Evolutionary conservation across 2,888 invertebrate species (phyloP).

Genomic region (Sisyra nigra): DNA sequence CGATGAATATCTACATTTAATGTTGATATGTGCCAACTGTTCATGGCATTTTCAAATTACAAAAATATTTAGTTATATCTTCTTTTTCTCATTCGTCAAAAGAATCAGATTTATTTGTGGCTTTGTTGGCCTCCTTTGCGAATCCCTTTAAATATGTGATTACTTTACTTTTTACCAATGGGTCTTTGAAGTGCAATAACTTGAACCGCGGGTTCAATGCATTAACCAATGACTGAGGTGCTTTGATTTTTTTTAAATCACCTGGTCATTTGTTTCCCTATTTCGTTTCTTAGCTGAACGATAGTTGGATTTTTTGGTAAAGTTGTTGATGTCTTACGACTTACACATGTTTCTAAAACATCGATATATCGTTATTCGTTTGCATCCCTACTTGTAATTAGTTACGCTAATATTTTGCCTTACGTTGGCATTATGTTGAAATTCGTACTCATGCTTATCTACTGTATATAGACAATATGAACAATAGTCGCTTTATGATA

Average conservation of each 20-base stretch:
- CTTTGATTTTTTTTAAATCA: slow-evolving; percentile 11
- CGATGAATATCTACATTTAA: neutral
- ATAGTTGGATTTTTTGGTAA: slow-evolving; percentile 6
- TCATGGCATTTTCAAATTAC: slow-evolving; percentile 19
- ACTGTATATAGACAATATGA: too few species aligned
- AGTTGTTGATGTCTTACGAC: too few species aligned
- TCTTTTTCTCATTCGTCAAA: slow-evolving; percentile 11
- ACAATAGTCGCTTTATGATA: too few species aligned
- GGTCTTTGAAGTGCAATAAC: slow-evolving; percentile 13
- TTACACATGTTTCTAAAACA: too few species aligned
- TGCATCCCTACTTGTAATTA: too few species aligned
- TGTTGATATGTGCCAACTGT: slow-evolving; percentile 15
- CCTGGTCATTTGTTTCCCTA: slow-evolving; percentile 8
- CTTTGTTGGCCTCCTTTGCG: neutral
- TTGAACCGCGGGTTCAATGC: slow-evolving; percentile 12
- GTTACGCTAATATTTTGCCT: too few species aligned
- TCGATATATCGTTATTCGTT: too few species aligned
- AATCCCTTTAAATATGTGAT: slow-evolving; percentile 1
- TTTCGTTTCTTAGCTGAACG: slow-evolving; percentile 7
- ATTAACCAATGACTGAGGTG: slow-evolving; percentile 7
- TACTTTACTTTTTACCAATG: slow-evolving; percentile 2
- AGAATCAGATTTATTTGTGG: neutral
- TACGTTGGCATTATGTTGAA: too few species aligned
- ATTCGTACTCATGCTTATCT: too few species aligned
- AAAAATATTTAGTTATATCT: slow-evolving; percentile 13